Base-by-base conservation (phyloP, 2,888 invertebrate species). In the Leistus spinibarbis region DNA sequence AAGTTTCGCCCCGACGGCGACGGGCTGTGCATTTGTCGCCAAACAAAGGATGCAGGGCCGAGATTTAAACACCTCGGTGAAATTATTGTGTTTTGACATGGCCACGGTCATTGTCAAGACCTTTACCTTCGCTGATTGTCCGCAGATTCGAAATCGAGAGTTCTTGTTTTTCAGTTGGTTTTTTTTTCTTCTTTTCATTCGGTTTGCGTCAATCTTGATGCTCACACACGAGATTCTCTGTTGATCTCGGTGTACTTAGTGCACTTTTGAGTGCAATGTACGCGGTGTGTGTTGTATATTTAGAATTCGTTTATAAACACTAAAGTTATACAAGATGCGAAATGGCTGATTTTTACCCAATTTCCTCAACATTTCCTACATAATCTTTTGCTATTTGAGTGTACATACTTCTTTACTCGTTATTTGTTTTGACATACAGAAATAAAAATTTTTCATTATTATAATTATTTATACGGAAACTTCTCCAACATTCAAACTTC, bases 91-190 rank as follows among this genome's bases (percentile, higher is more conserved):
- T 16, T 24, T 16, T 65, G 63, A 40, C 40, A 40, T 40, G 74
- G 74, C 74, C 80, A 79, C 83, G 84, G 84, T 84, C 84, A 84
- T 81, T 84, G 84, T 82, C 84, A 81, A 81, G 84, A 83, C 83
- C 84, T 84, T 83, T 83, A 83, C 83, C 84, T 85, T 84, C 82
- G 83, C 83, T 82, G 81, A 83, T 82, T 81, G 81, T 80, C 81
- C 69, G 82, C 80, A 79, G 81, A 82, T 40, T 81, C 80, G 84
- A 84, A 84, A 84, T 80, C 81, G 84, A 84, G 82, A 84, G 84
- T 84, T 81, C 80, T 80, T 64, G 24, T 22, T 22, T 20, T 27
- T 54, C 64, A 10, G 81, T 81, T 79, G 79, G 80, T 82, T 82
- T 81, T 81, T 78, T 76, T 74, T 73, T 64, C 23, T 71, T 67